Conservation (phyloP, 2,888 invertebrate species). For the Sinodicranocentrus sp. region DNA sequence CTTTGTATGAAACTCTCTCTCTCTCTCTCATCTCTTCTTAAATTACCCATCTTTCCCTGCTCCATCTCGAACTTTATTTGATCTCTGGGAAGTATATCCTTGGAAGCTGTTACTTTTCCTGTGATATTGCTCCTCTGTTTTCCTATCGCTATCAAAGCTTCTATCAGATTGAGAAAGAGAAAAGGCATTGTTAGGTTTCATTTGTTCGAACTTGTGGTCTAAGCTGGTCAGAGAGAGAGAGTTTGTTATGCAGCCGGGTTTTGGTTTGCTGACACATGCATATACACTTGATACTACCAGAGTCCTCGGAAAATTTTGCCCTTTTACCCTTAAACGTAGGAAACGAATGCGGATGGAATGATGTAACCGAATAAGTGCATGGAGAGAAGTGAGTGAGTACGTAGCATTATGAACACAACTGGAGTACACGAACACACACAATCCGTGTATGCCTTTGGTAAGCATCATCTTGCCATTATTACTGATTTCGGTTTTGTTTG, state of each 20-base stretch:
- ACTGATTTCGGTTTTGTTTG: constrained; percentile 63
- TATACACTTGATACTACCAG: too few relatives aligned
- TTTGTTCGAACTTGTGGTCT: constrained; percentile 20
- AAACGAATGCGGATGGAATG: constrained; percentile 40
- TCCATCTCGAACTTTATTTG: constrained; percentile 1
- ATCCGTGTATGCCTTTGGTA: not conserved
- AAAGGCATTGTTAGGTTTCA: constrained; percentile 12
- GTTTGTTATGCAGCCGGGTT: not conserved
- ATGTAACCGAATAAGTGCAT: constrained; percentile 30
- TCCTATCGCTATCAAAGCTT: not conserved
- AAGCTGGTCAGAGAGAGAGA: constrained; percentile 25
- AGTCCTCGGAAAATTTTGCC: constrained; percentile 18
- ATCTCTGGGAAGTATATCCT: not conserved
- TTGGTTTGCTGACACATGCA: too few relatives aligned
- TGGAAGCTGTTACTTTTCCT: not conserved
- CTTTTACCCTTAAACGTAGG: constrained; percentile 8
- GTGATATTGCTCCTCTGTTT: not conserved
- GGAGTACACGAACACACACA: not conserved
- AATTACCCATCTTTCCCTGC: constrained; percentile 26
- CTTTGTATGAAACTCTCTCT: not conserved
- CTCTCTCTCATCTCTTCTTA: constrained; percentile 14
- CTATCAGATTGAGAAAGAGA: constrained; percentile 1
- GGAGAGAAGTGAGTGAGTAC: constrained; percentile 8
- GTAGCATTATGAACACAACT: not conserved
- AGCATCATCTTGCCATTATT: constrained; percentile 64